These are phyloP conservation scores for Ptilodon capucinus DNA, from an alignment of 2,888 invertebrate genomes.

Conservation along the genomic window DNA sequence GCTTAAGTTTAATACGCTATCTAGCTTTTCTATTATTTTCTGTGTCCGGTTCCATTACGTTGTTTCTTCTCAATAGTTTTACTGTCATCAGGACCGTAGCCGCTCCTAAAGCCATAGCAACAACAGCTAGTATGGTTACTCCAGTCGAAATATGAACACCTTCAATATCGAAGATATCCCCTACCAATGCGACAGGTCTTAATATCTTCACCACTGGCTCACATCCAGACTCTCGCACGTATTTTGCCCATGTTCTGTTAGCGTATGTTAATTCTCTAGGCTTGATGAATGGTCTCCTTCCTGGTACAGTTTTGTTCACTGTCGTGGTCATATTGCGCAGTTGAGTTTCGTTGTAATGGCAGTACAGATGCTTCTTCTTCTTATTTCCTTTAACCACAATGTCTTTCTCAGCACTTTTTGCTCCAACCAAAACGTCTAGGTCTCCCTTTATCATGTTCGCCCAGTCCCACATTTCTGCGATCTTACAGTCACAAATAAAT, in stretches of 20 bases:
- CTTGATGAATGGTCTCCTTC: constrained; percentile 81
- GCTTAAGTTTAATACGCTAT: constrained; percentile 42
- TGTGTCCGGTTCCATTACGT: constrained; percentile 43
- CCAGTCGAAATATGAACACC: constrained; percentile 45
- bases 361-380: constrained; percentile 84
- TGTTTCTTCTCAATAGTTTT: constrained; percentile 53
- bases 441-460: constrained; percentile 85
- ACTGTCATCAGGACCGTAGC: constrained; percentile 66
- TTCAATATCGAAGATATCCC: constrained; percentile 44
- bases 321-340: constrained; percentile 73
- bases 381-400: constrained; percentile 85
- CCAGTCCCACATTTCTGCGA: constrained; percentile 89
- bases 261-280: constrained; percentile 82
- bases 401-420: constrained; percentile 84
- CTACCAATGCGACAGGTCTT: constrained; percentile 64
- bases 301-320: constrained; percentile 77
- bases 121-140: constrained; percentile 56
- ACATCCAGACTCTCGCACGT: constrained; percentile 86
- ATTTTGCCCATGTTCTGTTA: constrained; percentile 88
- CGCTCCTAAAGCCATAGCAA: constrained; percentile 55
- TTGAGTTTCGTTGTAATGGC: constrained; percentile 84
- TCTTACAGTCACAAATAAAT: constrained; percentile 86
- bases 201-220: constrained; percentile 78
- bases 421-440: constrained; percentile 85
- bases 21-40: constrained; percentile 62